These are phyloP conservation scores for Phacellophora camtschatica DNA, from an alignment of 30 jellyfish, hydroid and myxozoan species.

Conservation along the genomic window DNA sequence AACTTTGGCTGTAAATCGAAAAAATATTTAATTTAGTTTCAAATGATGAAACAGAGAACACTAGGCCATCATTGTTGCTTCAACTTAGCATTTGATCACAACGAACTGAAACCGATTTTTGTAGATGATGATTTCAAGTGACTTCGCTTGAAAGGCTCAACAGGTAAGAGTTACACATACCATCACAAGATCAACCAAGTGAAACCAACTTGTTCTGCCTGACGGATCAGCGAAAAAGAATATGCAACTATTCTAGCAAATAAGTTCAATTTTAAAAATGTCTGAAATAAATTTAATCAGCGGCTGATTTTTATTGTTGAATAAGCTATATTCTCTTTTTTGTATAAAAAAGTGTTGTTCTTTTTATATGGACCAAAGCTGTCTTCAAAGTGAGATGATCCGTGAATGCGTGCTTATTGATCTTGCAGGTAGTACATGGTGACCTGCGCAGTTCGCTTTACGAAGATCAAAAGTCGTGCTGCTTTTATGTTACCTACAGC, in stretches of 20 bases:
- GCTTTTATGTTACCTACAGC: too few species aligned
- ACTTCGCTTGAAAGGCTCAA: conserved; percentile 61
- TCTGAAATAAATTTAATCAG: too few species aligned
- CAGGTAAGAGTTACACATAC: conserved; percentile 36
- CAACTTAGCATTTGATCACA: conserved; percentile 27
- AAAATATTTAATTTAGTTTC: background rate
- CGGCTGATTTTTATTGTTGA: too few species aligned
- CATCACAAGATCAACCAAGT: conserved; percentile 23
- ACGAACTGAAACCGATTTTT: conserved; percentile 25
- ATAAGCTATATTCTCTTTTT: too few species aligned
- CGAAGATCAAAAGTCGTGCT: conserved; percentile 32
- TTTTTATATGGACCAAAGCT: background rate
- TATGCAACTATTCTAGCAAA: too few species aligned
- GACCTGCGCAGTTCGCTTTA: too few species aligned
- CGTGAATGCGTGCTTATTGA: background rate
- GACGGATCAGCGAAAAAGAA: conserved; percentile 5
- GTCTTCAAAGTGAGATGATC: background rate
- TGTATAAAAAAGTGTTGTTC: too few species aligned
- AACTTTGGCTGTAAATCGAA: conserved; percentile 43
- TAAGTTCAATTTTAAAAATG: too few species aligned
- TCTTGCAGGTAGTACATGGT: conserved; percentile 26
- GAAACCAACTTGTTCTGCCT: conserved; percentile 39
- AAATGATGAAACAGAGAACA: conserved; percentile 1
- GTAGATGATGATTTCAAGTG: conserved; percentile 39
- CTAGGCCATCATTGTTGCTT: conserved; percentile 42